A percentile compares a stretch with the other conserved stretches of the same genome.
phyloP scores from a whole-genome alignment of 2,797 vertebrate species.

The Naso thynnoides region DNA sequence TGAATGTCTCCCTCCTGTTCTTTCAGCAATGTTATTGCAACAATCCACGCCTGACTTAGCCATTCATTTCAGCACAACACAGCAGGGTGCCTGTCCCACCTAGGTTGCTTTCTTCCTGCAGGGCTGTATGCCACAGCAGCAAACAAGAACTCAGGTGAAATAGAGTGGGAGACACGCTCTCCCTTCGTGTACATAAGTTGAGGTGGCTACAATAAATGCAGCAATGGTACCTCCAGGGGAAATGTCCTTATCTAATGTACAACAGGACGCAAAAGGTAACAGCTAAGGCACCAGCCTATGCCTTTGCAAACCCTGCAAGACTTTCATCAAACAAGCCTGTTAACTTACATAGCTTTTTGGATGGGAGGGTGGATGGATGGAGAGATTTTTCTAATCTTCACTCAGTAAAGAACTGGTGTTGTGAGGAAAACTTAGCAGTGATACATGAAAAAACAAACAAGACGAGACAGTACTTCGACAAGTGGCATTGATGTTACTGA shows the following conservation, averaged over 20 bases:
- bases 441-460: slow-evolving; percentile 44
- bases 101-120: slow-evolving; percentile 62
- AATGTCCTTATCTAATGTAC: slow-evolving; percentile 47
- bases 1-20: slow-evolving; percentile 75
- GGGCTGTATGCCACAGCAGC: slow-evolving; percentile 51
- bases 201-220: slow-evolving; percentile 64
- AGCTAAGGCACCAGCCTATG: slow-evolving; percentile 35
- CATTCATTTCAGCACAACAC: slow-evolving; percentile 77
- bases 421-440: slow-evolving; percentile 47
- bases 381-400: slow-evolving; percentile 60
- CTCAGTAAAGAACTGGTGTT: slow-evolving; percentile 58
- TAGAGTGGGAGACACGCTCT: slow-evolving; percentile 71
- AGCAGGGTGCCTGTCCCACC: slow-evolving; percentile 65
- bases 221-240: slow-evolving; percentile 50
- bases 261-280: slow-evolving; percentile 49
- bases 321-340: slow-evolving; percentile 58
- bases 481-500: slow-evolving; percentile 80
- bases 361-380: slow-evolving; percentile 58
- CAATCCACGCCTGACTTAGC: slow-evolving; percentile 61
- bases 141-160: slow-evolving; percentile 78
- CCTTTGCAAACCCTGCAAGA: slow-evolving; percentile 53
- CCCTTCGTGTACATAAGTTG: slow-evolving; percentile 58
- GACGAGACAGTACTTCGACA: slow-evolving; percentile 62
- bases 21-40: slow-evolving; percentile 69
- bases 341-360: slow-evolving; percentile 57